Conservation (phyloP, 2,113 vertebrate genomes). For the Thamnophis sirtalis region DNA sequence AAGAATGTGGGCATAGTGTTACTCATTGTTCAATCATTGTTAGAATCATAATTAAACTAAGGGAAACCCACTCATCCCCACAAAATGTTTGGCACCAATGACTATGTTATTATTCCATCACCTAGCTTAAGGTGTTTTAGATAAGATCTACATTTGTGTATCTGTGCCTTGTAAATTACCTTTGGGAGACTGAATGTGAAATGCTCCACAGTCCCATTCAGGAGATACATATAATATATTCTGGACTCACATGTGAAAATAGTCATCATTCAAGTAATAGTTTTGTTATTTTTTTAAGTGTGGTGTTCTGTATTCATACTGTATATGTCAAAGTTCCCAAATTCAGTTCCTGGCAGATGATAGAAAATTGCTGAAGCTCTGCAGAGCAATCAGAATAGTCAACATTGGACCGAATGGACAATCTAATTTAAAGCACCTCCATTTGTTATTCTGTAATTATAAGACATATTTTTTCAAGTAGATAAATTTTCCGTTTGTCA, state of each 20-base stretch:
- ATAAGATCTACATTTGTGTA: neutral
- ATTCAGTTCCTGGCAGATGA: neutral
- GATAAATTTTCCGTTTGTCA: neutral
- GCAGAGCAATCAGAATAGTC: neutral
- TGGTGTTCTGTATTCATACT: neutral
- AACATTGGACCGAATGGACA: neutral
- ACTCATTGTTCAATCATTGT: neutral
- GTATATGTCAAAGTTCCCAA: neutral
- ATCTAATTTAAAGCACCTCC: neutral
- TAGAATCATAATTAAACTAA: neutral
- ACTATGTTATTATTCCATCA: neutral
- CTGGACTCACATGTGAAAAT: neutral
- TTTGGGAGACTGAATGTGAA: neutral
- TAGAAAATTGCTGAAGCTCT: neutral
- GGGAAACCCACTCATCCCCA: neutral
- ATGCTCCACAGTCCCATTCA: neutral
- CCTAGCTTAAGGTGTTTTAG: neutral
- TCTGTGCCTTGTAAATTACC: neutral
- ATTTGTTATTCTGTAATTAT: neutral
- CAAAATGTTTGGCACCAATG: neutral
- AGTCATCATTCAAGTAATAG: neutral
- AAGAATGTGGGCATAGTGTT: neutral
- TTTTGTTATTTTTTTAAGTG: neutral
- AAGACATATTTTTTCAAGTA: neutral
- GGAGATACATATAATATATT: neutral